These are phyloP conservation scores for Poeciliopsis infans DNA, from an alignment of 2,797 vertebrate genomes.

Conservation along the genomic window DNA sequence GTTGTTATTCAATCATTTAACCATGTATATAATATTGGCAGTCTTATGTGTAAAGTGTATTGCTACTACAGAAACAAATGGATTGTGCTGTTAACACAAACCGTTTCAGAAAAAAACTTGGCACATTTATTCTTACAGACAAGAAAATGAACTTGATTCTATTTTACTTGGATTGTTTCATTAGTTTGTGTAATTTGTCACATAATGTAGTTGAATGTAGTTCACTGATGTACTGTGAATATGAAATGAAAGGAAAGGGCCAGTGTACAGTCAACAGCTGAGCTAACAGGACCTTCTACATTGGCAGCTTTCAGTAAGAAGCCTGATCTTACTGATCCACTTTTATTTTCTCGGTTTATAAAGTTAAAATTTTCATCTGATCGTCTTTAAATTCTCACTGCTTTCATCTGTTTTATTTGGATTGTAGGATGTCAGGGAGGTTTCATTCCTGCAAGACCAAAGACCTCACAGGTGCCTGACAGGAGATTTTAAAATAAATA, in stretches of 20 bases:
- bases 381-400: not conserved
- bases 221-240: not conserved
- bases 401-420: not conserved
- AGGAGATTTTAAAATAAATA: not conserved
- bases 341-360: not conserved
- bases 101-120: not conserved
- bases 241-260: slow-evolving; percentile 21
- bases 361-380: not conserved
- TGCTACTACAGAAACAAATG: not conserved
- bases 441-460: not conserved
- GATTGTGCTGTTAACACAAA: not conserved
- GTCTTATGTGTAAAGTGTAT: not conserved
- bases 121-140: not conserved
- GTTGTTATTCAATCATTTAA: not conserved
- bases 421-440: not conserved
- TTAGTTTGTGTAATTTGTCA: not conserved
- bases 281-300: not conserved
- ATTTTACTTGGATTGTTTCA: not conserved
- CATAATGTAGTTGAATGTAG: no score
- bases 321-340: no score
- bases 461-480: not conserved
- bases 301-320: not conserved
- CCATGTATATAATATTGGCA: not conserved
- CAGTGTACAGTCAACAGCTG: not conserved
- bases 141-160: not conserved